These are phyloP conservation scores for Vicugna pacos DNA, from an alignment of 2,113 vertebrate species.

Conservation along the genomic window DNA sequence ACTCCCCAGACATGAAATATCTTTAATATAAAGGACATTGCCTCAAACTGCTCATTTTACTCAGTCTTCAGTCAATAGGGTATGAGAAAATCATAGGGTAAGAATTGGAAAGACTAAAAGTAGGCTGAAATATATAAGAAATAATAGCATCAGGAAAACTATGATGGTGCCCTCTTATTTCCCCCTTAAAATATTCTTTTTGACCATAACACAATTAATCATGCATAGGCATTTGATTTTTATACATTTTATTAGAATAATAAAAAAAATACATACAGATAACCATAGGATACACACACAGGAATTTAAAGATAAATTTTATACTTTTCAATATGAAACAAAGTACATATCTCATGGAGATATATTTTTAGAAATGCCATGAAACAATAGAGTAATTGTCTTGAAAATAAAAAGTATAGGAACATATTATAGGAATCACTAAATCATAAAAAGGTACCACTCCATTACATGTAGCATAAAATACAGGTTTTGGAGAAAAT, in stretches of 20 bases:
- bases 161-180: neutral
- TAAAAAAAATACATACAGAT: constrained; percentile 91
- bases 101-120: neutral
- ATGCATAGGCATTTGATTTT: constrained; percentile 47
- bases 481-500: constrained; percentile 70
- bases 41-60: neutral
- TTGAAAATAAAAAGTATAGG: constrained; percentile 78
- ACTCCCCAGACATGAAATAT: neutral
- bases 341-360: constrained; percentile 96
- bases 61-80: neutral
- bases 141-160: neutral
- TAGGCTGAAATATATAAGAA: neutral
- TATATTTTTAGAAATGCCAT: constrained; percentile 85
- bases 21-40: neutral
- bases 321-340: constrained; percentile 99
- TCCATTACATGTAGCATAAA: constrained; percentile 71
- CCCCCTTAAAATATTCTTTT: neutral
- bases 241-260: constrained; percentile 90
- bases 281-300: constrained; percentile 96
- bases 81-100: neutral
- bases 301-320: constrained; percentile 91
- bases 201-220: neutral
- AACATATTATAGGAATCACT: constrained; percentile 72
- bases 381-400: constrained; percentile 87
- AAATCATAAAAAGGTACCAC: constrained; percentile 78